Conservation (phyloP, 2,797 vertebrate genomes). For the Rhadinocentrus ornatus region DNA sequence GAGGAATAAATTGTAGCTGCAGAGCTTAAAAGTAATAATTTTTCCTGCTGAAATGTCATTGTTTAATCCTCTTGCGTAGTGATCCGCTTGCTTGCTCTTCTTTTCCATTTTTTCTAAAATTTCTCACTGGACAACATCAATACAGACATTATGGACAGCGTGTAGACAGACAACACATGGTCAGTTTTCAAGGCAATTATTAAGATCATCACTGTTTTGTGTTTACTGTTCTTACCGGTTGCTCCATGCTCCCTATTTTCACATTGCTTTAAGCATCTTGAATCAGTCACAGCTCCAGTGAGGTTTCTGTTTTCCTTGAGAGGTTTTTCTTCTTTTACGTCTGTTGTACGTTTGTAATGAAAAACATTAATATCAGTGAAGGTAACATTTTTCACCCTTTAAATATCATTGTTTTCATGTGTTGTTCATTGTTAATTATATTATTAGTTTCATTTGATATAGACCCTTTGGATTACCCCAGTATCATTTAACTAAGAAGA, state of each 20-base stretch:
- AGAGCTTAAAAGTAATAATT: too few relatives aligned
- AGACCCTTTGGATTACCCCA: background rate
- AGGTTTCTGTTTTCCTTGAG: slow-evolving; percentile 23
- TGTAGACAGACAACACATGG: background rate
- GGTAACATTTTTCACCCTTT: background rate
- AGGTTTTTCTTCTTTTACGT: slow-evolving; percentile 12
- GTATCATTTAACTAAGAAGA: background rate
- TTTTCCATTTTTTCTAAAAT: too few relatives aligned
- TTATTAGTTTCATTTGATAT: background rate
- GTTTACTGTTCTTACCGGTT: slow-evolving; percentile 34
- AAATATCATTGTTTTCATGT: background rate
- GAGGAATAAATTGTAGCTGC: too few relatives aligned
- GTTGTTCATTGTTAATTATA: background rate
- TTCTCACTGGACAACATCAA: too few relatives aligned
- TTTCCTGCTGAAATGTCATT: too few relatives aligned
- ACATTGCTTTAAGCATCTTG: background rate
- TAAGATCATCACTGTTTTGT: background rate
- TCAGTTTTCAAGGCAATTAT: background rate
- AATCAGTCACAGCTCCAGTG: slow-evolving; percentile 19
- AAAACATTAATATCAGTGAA: background rate
- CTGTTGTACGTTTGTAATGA: slow-evolving; percentile 16
- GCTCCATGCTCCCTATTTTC: slow-evolving; percentile 29
- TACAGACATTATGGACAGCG: too few relatives aligned
- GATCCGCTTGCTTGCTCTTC: too few relatives aligned
- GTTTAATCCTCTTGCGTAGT: too few relatives aligned